phyloP scores from a whole-genome alignment of 2,113 vertebrate genomes.

The Urocitellus parryii region DNA sequence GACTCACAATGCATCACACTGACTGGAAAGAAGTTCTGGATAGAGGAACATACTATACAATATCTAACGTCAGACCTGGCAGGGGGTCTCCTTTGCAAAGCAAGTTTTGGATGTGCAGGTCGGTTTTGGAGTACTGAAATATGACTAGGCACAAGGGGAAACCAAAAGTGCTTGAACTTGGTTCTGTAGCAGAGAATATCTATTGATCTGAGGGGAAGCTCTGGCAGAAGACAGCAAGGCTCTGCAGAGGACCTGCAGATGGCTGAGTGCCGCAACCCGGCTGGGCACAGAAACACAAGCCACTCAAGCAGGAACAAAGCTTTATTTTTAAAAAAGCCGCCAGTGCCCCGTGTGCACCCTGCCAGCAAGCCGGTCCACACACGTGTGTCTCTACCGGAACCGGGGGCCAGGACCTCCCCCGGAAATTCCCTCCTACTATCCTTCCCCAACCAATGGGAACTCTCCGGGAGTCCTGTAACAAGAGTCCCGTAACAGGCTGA shows the following conservation, averaged over 20 bases:
- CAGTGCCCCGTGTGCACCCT: no score
- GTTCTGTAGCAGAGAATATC: neutral
- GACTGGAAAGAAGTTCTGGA: neutral
- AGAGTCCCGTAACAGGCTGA: no score
- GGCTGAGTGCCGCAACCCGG: no score
- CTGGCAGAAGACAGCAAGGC: neutral
- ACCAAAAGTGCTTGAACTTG: neutral
- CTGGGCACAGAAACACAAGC: no score
- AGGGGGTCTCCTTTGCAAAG: neutral
- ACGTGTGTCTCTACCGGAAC: no score
- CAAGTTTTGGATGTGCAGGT: neutral
- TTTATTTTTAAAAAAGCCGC: no score
- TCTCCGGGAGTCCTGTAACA: no score
- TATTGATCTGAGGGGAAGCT: neutral
- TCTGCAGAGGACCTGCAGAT: neutral
- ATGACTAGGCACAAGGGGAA: neutral
- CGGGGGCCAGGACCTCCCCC: no score
- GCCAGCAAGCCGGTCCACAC: no score
- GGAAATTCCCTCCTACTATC: no score
- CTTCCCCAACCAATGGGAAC: no score
- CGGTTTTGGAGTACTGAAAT: neutral
- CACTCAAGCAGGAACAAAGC: no score
- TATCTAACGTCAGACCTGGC: neutral
- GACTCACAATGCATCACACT: neutral
- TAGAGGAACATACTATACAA: neutral